Base-by-base conservation (phyloP, 1,140 invertebrate species). In the Leptopilina clavipes region DNA sequence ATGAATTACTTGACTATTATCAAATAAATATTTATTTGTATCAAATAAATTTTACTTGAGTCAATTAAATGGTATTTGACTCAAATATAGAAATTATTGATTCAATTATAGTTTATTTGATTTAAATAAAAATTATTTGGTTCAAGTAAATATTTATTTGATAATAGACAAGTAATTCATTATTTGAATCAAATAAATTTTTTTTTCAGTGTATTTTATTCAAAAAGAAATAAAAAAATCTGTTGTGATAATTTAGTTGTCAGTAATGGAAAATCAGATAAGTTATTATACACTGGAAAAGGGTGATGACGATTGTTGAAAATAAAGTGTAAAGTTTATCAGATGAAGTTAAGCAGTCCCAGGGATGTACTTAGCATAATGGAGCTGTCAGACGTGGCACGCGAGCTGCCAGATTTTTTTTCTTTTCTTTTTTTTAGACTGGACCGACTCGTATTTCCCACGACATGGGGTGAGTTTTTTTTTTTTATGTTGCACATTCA, bases 371-470 rank as follows among this genome's bases (percentile, higher is more conserved):
- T 65, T 65, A 31, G 48, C 81, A 80, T 83, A 83, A 85, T 85
- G 79, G 84, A 85, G 81, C 76, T 75, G 83, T 85, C 83, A 84
- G 71, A 11, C 71, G 18, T 72, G 76, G 54, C 48, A 76, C 79
- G 76, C 54, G 82, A 45, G 74, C 48, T 77, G 43, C 44, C 19
- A 44, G 72, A 71, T 82, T 80, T 78, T 76, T 76, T 76, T 73
- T n/a, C n/a, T n/a, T n/a, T n/a, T n/a, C n/a, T n/a, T 82, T 80
- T 78, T 76, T 74, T 76, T 71, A 72, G 71, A 71, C 71, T 71
- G 75, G 71, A 65, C 65, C 74, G 71, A 78, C 59, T 78, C 65
- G 71, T 70, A 81, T 83, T 87, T 87, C 86, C 86, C 86, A 88
- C 86, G 86, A 76, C 80, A 75, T 40, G 73, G 76, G 77, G 84